Percentiles rank a stretch among this genome's conserved stretches.
phyloP scores from a whole-genome alignment of 2,797 vertebrate species.

The Rhabdomys pumilio region DNA sequence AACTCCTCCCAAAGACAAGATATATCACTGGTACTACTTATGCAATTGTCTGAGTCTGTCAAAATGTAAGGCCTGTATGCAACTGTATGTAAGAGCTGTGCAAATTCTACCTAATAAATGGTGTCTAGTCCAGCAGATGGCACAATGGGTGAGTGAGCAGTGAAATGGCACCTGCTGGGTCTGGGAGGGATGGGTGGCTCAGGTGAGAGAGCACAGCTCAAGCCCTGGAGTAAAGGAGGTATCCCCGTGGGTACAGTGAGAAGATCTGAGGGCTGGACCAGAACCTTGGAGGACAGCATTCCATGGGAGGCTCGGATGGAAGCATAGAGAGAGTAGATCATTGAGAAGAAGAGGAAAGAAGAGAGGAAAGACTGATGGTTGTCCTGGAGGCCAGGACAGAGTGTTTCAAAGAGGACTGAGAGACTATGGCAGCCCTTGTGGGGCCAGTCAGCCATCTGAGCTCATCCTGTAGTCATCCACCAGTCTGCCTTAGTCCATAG shows the following conservation, averaged over 20 bases:
- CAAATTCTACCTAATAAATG: not conserved
- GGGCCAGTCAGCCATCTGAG: not conserved
- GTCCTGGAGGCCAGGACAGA: not conserved
- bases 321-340: not conserved
- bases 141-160: not conserved
- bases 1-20: not conserved
- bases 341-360: not conserved
- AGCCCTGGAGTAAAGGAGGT: not conserved
- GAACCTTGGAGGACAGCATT: not conserved
- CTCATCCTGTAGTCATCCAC: not conserved
- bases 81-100: not conserved
- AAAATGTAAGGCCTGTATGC: not conserved
- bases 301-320: not conserved
- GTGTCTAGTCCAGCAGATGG: not conserved
- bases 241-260: not conserved
- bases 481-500: not conserved
- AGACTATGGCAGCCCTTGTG: not conserved
- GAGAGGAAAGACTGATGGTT: not conserved
- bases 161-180: not conserved
- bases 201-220: not conserved
- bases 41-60: not conserved
- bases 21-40: not conserved
- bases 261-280: not conserved
- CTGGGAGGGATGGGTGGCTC: not conserved
- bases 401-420: not conserved